Percentiles rank a stretch among this genome's conserved stretches.
phyloP scores from a whole-genome alignment of 2,797 vertebrate species.

The Peromyscus eremicus region DNA sequence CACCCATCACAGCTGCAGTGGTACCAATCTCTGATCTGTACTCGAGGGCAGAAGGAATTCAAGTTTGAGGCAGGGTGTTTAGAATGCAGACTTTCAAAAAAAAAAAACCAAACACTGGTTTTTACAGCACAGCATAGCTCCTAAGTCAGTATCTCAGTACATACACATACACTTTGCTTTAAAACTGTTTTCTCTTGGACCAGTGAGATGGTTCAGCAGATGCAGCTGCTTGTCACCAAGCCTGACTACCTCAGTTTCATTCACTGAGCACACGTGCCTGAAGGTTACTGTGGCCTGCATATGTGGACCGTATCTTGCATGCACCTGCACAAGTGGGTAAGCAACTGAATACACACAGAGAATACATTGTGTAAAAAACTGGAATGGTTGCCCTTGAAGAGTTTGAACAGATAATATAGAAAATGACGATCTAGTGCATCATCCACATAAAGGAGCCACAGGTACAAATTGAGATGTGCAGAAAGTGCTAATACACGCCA shows the following conservation, averaged over 20 bases:
- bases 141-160: neutral
- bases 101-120: neutral
- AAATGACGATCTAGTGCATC: neutral
- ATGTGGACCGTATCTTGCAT: neutral
- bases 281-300: neutral
- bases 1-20: neutral
- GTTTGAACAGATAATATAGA: neutral
- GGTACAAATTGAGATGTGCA: neutral
- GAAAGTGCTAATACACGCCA: neutral
- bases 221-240: neutral
- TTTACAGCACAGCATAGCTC: neutral
- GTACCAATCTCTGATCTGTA: too few relatives aligned
- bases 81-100: neutral
- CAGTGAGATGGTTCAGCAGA: neutral
- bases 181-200: neutral
- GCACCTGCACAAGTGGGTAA: neutral
- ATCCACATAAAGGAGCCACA: neutral
- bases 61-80: neutral
- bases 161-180: neutral
- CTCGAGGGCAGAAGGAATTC: neutral
- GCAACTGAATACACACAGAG: neutral
- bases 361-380: neutral
- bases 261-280: neutral
- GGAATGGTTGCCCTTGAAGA: neutral
- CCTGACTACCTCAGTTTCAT: neutral